These are phyloP conservation scores for Mungos mungo DNA, from an alignment of 2,113 vertebrate species.

Conservation along the genomic window DNA sequence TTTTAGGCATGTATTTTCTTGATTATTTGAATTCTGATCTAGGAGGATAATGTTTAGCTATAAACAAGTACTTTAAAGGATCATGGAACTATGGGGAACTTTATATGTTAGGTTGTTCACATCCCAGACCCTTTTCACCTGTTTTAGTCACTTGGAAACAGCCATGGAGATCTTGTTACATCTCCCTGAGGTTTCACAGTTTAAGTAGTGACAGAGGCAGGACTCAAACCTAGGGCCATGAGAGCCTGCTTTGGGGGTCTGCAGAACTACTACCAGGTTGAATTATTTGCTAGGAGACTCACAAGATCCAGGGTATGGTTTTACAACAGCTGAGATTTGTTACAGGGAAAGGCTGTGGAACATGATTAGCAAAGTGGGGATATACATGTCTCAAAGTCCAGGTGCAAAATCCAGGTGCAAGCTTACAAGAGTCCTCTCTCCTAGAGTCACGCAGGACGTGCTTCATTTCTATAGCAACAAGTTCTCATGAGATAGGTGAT, in stretches of 20 bases:
- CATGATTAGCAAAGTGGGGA: not conserved
- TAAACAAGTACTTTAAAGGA: not conserved
- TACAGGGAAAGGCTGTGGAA: not conserved
- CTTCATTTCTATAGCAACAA: not conserved
- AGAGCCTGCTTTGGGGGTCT: not conserved
- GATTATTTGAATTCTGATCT: constrained; percentile 14
- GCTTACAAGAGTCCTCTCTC: not conserved
- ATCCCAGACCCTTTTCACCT: not conserved
- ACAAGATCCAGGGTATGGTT: not conserved
- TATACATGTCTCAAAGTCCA: not conserved
- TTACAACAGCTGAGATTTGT: not conserved
- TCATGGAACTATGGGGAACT: not conserved
- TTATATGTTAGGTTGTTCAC: not conserved
- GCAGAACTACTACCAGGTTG: not conserved
- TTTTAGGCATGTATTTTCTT: not conserved
- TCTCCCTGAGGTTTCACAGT: not conserved
- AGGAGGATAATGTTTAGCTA: not conserved
- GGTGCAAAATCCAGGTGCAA: not conserved
- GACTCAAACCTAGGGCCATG: not conserved
- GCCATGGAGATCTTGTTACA: not conserved
- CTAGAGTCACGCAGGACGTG: not conserved
- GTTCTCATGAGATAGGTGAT: not conserved
- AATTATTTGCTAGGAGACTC: not conserved
- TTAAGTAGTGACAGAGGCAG: not conserved
- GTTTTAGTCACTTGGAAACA: constrained; percentile 14